These are phyloP conservation scores for Luperina testacea DNA, from an alignment of 2,888 invertebrate genomes.

Conservation along the genomic window DNA sequence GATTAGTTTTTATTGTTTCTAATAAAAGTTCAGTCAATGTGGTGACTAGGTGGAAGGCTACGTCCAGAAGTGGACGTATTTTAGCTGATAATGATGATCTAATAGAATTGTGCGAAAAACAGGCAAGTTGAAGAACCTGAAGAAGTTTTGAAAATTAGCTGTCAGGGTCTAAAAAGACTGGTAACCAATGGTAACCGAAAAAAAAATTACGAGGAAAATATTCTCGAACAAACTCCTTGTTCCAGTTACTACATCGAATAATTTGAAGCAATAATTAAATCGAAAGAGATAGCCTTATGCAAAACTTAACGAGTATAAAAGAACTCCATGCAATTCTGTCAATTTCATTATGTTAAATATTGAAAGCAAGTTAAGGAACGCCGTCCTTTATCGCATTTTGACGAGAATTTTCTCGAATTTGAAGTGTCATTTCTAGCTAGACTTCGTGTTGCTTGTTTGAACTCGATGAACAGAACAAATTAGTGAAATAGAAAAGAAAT, in stretches of 20 bases:
- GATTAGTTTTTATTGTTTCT: not conserved
- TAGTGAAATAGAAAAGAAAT: conserved; percentile 49
- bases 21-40: not conserved
- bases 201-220: not conserved
- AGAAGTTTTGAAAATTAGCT: conserved; percentile 3
- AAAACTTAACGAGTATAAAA: not conserved
- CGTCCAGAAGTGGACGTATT: not conserved
- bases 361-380: conserved; percentile 56
- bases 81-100: not conserved
- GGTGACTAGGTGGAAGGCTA: not conserved
- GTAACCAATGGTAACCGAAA: not conserved
- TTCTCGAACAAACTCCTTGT: not conserved
- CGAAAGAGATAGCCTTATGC: conserved; percentile 35
- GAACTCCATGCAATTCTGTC: not conserved
- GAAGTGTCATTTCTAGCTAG: conserved; percentile 80
- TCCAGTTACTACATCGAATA: not conserved
- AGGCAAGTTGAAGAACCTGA: not conserved
- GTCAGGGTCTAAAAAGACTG: conserved; percentile 21
- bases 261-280: not conserved
- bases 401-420: conserved; percentile 88
- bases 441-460: conserved; percentile 65
- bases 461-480: conserved; percentile 58
- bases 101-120: not conserved
- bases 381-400: conserved; percentile 60
- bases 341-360: conserved; percentile 10